Evolutionary conservation across 2,797 vertebrate genomes (phyloP).

Genomic region (Melopsittacus undulatus): DNA sequence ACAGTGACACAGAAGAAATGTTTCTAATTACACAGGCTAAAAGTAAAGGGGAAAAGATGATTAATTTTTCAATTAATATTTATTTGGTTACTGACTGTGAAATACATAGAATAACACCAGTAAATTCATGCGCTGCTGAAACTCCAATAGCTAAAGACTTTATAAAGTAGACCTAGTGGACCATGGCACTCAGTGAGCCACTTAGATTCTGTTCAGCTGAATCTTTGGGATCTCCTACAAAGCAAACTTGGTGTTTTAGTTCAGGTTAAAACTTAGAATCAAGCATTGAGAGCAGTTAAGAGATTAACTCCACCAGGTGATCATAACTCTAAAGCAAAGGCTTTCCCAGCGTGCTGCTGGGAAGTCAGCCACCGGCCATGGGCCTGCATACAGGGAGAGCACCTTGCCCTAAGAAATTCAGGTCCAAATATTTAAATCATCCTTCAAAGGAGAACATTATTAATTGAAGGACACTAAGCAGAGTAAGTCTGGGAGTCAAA

Average conservation of each 20-base stretch:
- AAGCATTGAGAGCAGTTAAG: not conserved
- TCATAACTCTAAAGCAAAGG: accelerated
- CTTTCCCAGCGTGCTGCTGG: accelerated
- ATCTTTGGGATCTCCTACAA: not conserved
- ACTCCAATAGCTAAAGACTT: not conserved
- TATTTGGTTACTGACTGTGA: slow-evolving; percentile 23
- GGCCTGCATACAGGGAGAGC: not conserved
- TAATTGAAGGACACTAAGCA: not conserved
- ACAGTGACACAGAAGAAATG: slow-evolving; percentile 24
- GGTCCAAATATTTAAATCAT: not conserved
- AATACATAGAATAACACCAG: not conserved
- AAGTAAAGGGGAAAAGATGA: not conserved
- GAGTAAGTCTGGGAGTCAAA: not conserved
- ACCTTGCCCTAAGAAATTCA: not conserved
- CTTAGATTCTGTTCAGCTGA: not conserved
- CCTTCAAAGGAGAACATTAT: not conserved
- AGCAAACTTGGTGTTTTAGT: not conserved
- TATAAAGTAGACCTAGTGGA: not conserved
- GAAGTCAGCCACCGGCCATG: not conserved
- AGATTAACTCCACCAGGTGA: not conserved
- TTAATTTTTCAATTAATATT: slow-evolving; percentile 60
- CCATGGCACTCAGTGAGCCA: not conserved
- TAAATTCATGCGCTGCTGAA: not conserved
- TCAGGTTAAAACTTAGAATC: not conserved
- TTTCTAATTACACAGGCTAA: slow-evolving; percentile 58